Evolutionary conservation across 1,140 invertebrate species (phyloP), one percentile per base, ranked within the genome.

Genomic region (Drosophila busckii): DNA sequence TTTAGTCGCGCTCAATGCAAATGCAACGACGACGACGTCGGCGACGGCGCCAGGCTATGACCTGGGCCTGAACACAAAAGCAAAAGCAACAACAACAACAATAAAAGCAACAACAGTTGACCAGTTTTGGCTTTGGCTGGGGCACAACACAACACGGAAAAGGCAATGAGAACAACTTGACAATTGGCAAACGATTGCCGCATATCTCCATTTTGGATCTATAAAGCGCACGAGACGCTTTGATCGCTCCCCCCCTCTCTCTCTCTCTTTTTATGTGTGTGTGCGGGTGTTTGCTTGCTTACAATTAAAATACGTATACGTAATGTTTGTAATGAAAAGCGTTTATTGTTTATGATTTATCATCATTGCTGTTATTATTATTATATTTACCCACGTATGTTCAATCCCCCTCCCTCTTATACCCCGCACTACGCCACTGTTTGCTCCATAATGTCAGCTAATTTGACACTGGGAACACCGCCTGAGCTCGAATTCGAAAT

Each of bases 391-490:
- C 15, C 48, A 48, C 53, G 34, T 48, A 6, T 16, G 4, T 22
- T 2, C 8, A 19, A 2, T 2, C 23, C 13, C 10, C 2, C 28
- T 22, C 44, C 13, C 19, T 25, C 32, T 17, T 32, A 28, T 23
- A n/a, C 34, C 25, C 19, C 10, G 20, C 19, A 10, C 41, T 46
- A 13, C 22, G 55, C 32, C 48, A 37, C 40, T 32, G 35, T 35
- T 53, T 60, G 37, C 38, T 25, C 31, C 53, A 23, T 73, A 78
- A 76, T 76, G 66, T 45, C 46, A 29, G 25, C 68, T 80, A 78
- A 80, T 78, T 80, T 80, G 71, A 78, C 71, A 71, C 71, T 70
- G 61, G n/a, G 52, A 54, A 67, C 50, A 70, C 66, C n/a, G 70
- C 70, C 70, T 49, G 70, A 60, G 40, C 62, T 56, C 56, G 46